A percentile compares a stretch with the other conserved stretches of the same genome.
Evolutionary conservation across 2,888 invertebrate species (phyloP).

Genomic region (Heliconius sara): DNA sequence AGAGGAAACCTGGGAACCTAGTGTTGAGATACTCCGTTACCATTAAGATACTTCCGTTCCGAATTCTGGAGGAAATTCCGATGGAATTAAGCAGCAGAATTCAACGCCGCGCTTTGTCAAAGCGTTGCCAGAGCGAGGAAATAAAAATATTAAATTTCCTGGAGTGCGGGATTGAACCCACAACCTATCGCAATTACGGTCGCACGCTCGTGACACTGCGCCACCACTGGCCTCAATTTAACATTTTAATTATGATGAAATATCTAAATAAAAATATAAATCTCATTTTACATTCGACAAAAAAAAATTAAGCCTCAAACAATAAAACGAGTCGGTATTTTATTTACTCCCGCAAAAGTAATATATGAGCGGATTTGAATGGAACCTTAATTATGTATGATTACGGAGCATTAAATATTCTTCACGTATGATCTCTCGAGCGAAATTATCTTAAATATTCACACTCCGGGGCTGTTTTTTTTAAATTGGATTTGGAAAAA

Average conservation of each 20-base stretch:
- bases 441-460: conserved; percentile 2
- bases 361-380: conserved; percentile 40
- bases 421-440: conserved; percentile 27
- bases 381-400: conserved; percentile 41
- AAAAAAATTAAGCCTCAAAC: conserved; percentile 20
- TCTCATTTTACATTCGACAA: conserved; percentile 4
- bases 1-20: too few species aligned
- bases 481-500: not conserved
- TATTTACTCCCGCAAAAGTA: conserved; percentile 17
- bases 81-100: too few species aligned
- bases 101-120: too few species aligned
- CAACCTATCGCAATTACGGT: too few species aligned
- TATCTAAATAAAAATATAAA: conserved; percentile 6
- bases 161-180: too few species aligned
- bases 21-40: too few species aligned
- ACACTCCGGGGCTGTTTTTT: not conserved
- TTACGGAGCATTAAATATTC: conserved; percentile 35
- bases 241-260: not conserved
- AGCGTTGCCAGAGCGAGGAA: too few species aligned
- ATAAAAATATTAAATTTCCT: too few species aligned
- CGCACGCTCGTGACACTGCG: too few species aligned
- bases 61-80: too few species aligned
- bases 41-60: too few species aligned
- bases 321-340: conserved; percentile 18
- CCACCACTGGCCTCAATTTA: too few species aligned